These are phyloP conservation scores for Macrosiphum euphorbiae DNA, from an alignment of 2,888 invertebrate genomes.

Conservation along the genomic window DNA sequence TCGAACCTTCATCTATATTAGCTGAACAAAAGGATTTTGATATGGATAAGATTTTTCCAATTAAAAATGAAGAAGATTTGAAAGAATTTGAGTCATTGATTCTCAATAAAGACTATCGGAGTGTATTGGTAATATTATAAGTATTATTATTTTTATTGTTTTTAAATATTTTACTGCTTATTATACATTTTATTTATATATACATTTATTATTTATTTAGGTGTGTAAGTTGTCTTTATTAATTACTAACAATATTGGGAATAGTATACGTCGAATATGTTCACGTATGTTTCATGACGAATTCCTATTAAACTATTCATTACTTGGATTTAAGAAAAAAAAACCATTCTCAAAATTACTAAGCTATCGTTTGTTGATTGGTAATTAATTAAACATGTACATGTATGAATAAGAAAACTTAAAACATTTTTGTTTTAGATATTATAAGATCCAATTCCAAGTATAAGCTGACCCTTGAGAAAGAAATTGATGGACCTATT, in stretches of 20 bases:
- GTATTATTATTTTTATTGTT: too few species aligned
- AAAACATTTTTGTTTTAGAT: not conserved
- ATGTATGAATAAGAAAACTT: not conserved
- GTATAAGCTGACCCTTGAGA: not conserved
- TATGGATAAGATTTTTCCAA: not conserved
- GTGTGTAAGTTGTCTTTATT: not conserved
- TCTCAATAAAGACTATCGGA: not conserved
- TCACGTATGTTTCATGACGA: conserved; percentile 2
- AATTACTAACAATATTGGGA: not conserved
- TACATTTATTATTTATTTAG: not conserved
- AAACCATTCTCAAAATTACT: not conserved
- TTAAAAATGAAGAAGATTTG: not conserved
- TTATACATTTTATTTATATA: not conserved
- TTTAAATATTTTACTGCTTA: not conserved
- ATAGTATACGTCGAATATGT: not conserved
- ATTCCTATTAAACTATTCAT: not conserved
- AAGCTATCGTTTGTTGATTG: not conserved
- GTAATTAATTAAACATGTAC: not conserved
- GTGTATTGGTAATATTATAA: not conserved
- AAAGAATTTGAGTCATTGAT: not conserved
- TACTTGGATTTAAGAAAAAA: conserved; percentile 1
- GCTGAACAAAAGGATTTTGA: not conserved
- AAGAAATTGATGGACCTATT: not conserved
- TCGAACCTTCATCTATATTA: not conserved
- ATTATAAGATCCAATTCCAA: not conserved